Conservation (phyloP, 2,113 vertebrate genomes). For the Suricata suricatta region DNA sequence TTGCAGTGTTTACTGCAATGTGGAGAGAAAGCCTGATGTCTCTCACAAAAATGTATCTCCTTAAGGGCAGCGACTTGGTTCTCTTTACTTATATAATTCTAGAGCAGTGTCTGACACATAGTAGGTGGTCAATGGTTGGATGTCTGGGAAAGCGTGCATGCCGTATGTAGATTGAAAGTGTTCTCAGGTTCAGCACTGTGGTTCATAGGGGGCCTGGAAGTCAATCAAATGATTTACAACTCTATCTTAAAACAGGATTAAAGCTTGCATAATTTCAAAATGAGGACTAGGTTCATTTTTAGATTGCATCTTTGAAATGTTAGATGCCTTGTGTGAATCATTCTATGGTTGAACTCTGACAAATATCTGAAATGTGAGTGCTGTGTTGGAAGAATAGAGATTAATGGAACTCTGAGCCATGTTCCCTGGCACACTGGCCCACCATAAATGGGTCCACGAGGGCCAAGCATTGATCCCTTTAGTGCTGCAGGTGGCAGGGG, state of each 20-base stretch:
- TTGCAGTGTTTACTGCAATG: background rate
- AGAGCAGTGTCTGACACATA: background rate
- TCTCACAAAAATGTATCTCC: background rate
- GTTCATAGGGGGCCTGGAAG: background rate
- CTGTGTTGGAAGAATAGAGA: background rate
- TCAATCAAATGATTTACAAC: background rate
- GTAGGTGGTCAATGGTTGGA: background rate
- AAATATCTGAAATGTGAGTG: background rate
- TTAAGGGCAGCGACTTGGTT: background rate
- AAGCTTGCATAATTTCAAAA: background rate
- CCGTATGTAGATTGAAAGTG: background rate
- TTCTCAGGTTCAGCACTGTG: background rate
- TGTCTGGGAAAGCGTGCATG: background rate
- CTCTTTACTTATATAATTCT: background rate
- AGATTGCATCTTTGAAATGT: background rate
- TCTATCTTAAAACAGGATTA: background rate
- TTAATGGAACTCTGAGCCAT: background rate
- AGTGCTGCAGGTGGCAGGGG: background rate
- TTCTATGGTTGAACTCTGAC: background rate
- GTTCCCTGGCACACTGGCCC: background rate
- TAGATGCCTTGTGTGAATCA: background rate
- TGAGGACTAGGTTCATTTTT: background rate
- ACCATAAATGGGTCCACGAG: fast-evolving
- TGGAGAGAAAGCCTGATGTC: background rate
- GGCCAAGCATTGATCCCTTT: background rate